Percentiles rank a stretch among this genome's conserved stretches.
Conservation (phyloP, 2,113 vertebrate species). For the Oryzias celebensis region DNA sequence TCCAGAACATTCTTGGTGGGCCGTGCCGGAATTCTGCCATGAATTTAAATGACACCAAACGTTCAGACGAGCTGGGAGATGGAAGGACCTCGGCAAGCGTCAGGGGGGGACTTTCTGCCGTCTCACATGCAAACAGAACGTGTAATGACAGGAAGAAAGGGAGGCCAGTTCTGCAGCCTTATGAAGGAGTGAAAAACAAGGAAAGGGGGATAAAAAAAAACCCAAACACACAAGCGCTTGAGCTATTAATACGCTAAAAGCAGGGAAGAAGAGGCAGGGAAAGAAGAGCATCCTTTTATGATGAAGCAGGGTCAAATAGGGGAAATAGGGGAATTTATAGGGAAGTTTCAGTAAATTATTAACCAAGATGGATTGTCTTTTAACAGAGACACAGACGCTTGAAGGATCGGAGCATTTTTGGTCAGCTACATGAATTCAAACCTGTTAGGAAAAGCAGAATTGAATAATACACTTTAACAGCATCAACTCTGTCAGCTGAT, state of each 20-base stretch:
- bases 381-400: slow-evolving; percentile 7
- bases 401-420: slow-evolving; percentile 3
- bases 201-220: slow-evolving; percentile 19
- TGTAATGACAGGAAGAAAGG: slow-evolving; percentile 21
- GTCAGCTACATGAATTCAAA: slow-evolving; percentile 16
- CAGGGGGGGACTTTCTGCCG: slow-evolving; percentile 47
- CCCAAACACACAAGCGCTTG: background rate
- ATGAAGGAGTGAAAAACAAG: slow-evolving; percentile 28
- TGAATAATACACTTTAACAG: background rate
- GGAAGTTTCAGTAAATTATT: slow-evolving; percentile 33
- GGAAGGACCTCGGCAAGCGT: slow-evolving; percentile 42
- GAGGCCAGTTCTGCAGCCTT: slow-evolving; percentile 19
- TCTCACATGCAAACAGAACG: slow-evolving; percentile 50
- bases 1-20: slow-evolving; percentile 62
- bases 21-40: slow-evolving; percentile 49
- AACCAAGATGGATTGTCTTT: slow-evolving; percentile 35
- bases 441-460: background rate
- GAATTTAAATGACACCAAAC: slow-evolving; percentile 64
- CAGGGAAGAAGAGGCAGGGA: slow-evolving; percentile 1
- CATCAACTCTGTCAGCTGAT: background rate
- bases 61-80: slow-evolving; percentile 46
- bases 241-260: slow-evolving; percentile 2
- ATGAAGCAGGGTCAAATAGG: slow-evolving; percentile 21
- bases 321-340: slow-evolving; percentile 8
- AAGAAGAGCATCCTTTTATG: slow-evolving; percentile 7